These are phyloP conservation scores for Clivina fossor DNA, from an alignment of 2,888 invertebrate genomes.

Conservation along the genomic window DNA sequence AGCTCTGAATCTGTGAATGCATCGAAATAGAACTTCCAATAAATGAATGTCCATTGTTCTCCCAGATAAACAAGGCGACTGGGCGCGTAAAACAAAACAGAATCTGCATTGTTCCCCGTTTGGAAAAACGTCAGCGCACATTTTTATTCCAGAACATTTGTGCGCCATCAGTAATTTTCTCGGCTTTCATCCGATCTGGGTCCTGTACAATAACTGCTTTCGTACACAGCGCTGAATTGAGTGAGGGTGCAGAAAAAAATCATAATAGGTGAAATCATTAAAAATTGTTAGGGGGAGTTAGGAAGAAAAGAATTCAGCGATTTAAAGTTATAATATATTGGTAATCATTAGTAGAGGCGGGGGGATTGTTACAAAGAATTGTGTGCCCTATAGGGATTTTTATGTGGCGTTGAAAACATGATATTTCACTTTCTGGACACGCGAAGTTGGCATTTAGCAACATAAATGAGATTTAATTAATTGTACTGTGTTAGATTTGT, in stretches of 20 bases:
- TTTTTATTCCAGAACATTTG: slow-evolving; percentile 18
- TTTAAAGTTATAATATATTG: slow-evolving; percentile 32
- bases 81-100: slow-evolving; percentile 16
- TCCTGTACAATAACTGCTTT: slow-evolving; percentile 18
- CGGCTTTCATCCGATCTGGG: no score
- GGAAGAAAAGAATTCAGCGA: slow-evolving; percentile 22
- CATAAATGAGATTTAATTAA: no score
- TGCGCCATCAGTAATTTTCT: slow-evolving; percentile 8
- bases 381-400: slow-evolving; percentile 22
- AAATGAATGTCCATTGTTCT: no score
- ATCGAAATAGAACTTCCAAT: no score
- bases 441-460: no score
- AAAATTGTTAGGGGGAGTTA: slow-evolving; percentile 29
- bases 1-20: no score
- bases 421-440: slow-evolving; percentile 29
- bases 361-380: slow-evolving; percentile 22
- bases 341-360: slow-evolving; percentile 26
- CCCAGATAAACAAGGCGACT: no score
- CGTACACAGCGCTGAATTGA: slow-evolving; percentile 20
- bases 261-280: slow-evolving; percentile 31
- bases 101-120: slow-evolving; percentile 24
- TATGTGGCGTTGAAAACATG: slow-evolving; percentile 27
- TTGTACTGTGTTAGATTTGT: no score
- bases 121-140: slow-evolving; percentile 14
- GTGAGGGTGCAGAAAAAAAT: slow-evolving; percentile 26